Base-by-base conservation (phyloP, 2,888 invertebrate genomes). In the Galerucella calmariensis region DNA sequence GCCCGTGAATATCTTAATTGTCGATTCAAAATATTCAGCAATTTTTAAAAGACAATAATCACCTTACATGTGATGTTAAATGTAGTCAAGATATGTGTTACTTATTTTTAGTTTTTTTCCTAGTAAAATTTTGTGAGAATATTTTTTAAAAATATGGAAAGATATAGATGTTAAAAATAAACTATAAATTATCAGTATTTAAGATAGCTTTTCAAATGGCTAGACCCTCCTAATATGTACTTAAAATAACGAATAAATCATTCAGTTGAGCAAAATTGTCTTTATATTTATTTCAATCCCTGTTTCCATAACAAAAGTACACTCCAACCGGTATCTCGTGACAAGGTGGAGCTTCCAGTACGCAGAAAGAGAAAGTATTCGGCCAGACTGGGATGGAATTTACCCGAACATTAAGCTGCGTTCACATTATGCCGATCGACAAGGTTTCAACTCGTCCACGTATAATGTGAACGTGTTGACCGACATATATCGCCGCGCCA, bases 121-220 rank as follows among this genome's bases (percentile, higher is more conserved):
- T n/a, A 56, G 27, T 78, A 75, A 77, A 78, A 78, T 79, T 77
- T 78, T 79, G 81, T 81, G 81, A 79, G 76, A 82, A 83, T 81
- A 81, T 81, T 81, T 79, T 71, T 72, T 70, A 77, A 74, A 78
- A 79, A 81, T 81, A 79, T 78, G 74, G 77, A 79, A 67, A 77
- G 75, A 81, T 81, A 85, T 86, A 84, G 84, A 85, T 86, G 85
- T 85, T 85, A 83, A 84, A 85, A 83, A 83, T 84, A 85, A 85
- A 84, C 84, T 84, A 86, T 85, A 85, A 86, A 87, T 86, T 88
- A 87, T 88, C 88, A 88, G 88, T 88, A 88, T 88, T 88, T 87
- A 87, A 85, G 84, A 87, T 87, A 87, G 87, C 87, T 88, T 87
- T 85, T 87, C 84, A 85, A 87, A 86, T 85, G 86, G 87, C 87